phyloP scores from a whole-genome alignment of 2,888 invertebrate species.

The Lacanobia oleracea region DNA sequence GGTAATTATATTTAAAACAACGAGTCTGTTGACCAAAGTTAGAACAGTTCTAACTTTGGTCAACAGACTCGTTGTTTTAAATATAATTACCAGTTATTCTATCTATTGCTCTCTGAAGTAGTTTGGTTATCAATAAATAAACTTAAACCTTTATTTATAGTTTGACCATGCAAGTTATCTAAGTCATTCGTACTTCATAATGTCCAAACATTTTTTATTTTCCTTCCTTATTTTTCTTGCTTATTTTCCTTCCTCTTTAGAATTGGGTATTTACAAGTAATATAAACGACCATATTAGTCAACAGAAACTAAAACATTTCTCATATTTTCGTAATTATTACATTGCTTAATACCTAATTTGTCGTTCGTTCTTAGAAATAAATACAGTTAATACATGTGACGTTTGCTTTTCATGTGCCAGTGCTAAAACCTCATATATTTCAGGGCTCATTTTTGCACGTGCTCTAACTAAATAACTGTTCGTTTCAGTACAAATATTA shows the following conservation, averaged over 20 bases:
- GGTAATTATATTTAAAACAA: not conserved
- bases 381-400: not conserved
- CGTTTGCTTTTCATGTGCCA: not conserved
- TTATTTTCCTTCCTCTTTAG: slow-evolving; percentile 12
- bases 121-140: not conserved
- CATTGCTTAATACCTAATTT: not conserved
- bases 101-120: not conserved
- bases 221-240: no score
- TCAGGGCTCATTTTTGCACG: not conserved
- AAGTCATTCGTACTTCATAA: no score
- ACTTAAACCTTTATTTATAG: no score
- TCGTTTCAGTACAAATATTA: slow-evolving; percentile 37
- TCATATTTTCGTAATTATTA: not conserved
- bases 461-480: not conserved
- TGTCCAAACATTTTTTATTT: no score
- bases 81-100: not conserved
- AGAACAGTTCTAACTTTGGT: no score
- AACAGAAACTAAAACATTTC: not conserved
- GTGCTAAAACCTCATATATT: not conserved
- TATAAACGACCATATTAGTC: not conserved
- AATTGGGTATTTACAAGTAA: not conserved
- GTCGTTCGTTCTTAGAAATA: not conserved
- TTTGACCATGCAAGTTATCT: no score
- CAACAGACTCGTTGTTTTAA: no score
- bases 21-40: no score